Conservation (phyloP, 2,113 vertebrate genomes). For the Poeciliopsis prolifica region DNA sequence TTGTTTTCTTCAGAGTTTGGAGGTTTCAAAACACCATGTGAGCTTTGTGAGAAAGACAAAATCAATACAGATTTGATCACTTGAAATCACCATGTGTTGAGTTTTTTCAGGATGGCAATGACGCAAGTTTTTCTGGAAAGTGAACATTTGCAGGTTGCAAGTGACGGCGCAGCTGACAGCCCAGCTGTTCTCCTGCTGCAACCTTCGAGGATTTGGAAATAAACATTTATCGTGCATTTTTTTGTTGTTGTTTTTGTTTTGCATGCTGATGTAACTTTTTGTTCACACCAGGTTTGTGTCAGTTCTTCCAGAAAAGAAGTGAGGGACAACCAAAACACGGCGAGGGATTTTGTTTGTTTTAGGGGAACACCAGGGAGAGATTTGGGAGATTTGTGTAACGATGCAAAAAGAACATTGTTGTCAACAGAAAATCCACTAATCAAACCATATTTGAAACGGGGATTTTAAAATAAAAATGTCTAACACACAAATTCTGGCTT, state of each 20-base stretch:
- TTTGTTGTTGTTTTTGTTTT: not conserved
- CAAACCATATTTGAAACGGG: not conserved
- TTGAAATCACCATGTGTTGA: constrained; percentile 22
- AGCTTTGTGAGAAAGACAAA: constrained; percentile 23
- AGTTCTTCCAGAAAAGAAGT: constrained; percentile 16
- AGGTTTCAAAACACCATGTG: constrained; percentile 34
- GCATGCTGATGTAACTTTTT: not conserved
- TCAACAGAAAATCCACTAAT: constrained; percentile 5
- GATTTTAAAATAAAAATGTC: no score
- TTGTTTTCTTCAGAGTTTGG: constrained; percentile 27
- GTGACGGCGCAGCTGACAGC: constrained; percentile 37
- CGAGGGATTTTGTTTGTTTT: not conserved
- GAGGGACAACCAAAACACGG: not conserved
- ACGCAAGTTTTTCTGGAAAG: constrained; percentile 6
- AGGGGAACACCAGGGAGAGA: constrained; percentile 19
- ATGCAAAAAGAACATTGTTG: not conserved
- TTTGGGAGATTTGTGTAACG: constrained; percentile 3
- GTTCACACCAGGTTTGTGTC: not conserved
- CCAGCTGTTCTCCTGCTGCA: constrained; percentile 41
- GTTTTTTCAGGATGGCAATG: constrained; percentile 14
- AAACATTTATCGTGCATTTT: constrained; percentile 1
- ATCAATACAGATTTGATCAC: constrained; percentile 19
- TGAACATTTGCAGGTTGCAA: constrained; percentile 26
- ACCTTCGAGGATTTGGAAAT: constrained; percentile 19
- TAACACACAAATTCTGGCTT: not conserved